Conservation (phyloP, 2,888 invertebrate species). For the Calameuta pallipes region DNA sequence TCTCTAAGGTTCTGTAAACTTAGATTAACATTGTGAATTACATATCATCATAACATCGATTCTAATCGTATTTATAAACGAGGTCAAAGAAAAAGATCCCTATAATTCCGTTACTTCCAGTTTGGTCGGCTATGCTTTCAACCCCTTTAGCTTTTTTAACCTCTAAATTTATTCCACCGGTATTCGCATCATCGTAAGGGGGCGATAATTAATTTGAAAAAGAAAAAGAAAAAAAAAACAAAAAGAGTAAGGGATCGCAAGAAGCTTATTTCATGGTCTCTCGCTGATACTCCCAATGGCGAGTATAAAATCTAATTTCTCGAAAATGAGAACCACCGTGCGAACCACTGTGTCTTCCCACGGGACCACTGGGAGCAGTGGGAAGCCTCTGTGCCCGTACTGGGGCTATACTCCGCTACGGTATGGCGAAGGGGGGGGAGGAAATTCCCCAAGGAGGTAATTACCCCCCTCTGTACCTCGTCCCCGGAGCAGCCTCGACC, state of each 20-base stretch:
- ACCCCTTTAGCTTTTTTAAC: background rate
- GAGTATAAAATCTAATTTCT: conserved; percentile 46
- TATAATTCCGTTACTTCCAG: too few relatives aligned
- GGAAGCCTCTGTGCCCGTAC: conserved; percentile 59
- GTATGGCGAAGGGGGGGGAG: conserved; percentile 47
- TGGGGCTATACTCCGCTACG: conserved; percentile 51
- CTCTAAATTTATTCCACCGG: background rate
- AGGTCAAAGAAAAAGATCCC: too few relatives aligned
- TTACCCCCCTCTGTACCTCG: conserved; percentile 51
- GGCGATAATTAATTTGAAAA: background rate
- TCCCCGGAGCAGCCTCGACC: conserved; percentile 26
- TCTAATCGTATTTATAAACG: background rate
- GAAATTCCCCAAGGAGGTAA: conserved; percentile 61
- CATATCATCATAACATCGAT: background rate
- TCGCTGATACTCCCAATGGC: background rate
- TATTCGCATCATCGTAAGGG: background rate
- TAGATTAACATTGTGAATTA: background rate
- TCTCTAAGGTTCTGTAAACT: background rate
- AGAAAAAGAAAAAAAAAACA: background rate
- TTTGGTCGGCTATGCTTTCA: too few relatives aligned
- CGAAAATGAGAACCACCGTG: conserved; percentile 57
- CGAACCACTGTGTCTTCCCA: conserved; percentile 55
- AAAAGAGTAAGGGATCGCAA: background rate
- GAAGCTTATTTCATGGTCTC: background rate
- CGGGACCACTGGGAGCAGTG: conserved; percentile 60